phyloP scores from a whole-genome alignment of 2,797 vertebrate genomes.

The Rhinichthys osculus region DNA sequence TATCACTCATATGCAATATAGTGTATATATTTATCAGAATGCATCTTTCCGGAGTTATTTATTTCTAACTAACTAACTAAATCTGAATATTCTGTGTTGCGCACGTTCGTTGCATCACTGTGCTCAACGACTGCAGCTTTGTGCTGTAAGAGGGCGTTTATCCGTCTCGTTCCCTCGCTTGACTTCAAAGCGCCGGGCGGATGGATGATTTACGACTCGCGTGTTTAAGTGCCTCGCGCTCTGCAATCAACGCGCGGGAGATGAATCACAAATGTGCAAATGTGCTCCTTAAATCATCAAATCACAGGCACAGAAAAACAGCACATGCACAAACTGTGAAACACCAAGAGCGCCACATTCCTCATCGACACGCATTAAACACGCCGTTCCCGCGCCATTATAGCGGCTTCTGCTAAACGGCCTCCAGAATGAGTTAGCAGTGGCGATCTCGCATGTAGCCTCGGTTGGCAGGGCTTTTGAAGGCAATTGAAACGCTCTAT shows the following conservation, averaged over 20 bases:
- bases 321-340: neutral
- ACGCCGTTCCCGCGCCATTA: slow-evolving; percentile 21
- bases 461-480: slow-evolving; percentile 59
- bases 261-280: slow-evolving; percentile 64
- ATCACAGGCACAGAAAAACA: neutral
- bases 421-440: slow-evolving; percentile 44
- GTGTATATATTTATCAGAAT: neutral
- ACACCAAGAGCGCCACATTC: neutral
- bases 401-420: slow-evolving; percentile 35
- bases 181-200: slow-evolving; percentile 66
- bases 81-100: neutral
- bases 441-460: slow-evolving; percentile 51
- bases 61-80: neutral
- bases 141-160: no score
- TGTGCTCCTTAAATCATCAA: neutral
- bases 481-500: slow-evolving; percentile 64
- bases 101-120: neutral
- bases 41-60: neutral
- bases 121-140: neutral
- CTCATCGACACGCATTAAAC: slow-evolving; percentile 28
- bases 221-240: slow-evolving; percentile 63
- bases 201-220: slow-evolving; percentile 57
- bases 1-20: neutral
- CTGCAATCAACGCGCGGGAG: slow-evolving; percentile 60
- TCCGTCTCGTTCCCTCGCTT: neutral